phyloP scores from a whole-genome alignment of 2,797 vertebrate genomes.

The Fundulus diaphanus region DNA sequence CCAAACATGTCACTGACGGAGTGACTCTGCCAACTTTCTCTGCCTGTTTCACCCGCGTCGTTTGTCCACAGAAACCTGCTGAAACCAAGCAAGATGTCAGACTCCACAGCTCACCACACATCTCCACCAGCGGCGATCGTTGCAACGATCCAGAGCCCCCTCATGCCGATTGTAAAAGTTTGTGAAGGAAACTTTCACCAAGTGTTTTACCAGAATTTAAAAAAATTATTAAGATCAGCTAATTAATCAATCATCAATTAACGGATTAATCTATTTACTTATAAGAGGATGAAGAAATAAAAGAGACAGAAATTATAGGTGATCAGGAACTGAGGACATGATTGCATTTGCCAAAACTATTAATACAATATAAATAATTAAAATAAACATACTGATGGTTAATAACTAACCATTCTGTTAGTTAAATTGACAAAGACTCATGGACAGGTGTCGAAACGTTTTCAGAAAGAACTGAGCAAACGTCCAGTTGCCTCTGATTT shows the following conservation, averaged over 20 bases:
- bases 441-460: too few species aligned
- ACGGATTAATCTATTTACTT: not conserved
- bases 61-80: not conserved
- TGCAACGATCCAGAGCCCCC: not conserved
- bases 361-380: not conserved
- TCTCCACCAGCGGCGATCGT: not conserved
- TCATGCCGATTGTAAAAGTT: not conserved
- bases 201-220: not conserved
- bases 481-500: too few species aligned
- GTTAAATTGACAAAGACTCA: too few species aligned
- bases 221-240: not conserved
- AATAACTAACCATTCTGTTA: too few species aligned
- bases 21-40: constrained; percentile 27
- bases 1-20: constrained; percentile 55
- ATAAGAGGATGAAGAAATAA: not conserved
- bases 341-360: not conserved
- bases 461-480: too few species aligned
- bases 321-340: not conserved
- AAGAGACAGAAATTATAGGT: not conserved
- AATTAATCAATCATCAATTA: not conserved
- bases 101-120: too few species aligned
- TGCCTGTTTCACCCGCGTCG: constrained; percentile 1
- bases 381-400: not conserved
- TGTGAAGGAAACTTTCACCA: not conserved
- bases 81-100: not conserved